A percentile compares a stretch with the other conserved stretches of the same genome.
These are phyloP conservation scores for Philopotamus ludificatus DNA, from an alignment of 1,140 invertebrate species.

Conservation along the genomic window DNA sequence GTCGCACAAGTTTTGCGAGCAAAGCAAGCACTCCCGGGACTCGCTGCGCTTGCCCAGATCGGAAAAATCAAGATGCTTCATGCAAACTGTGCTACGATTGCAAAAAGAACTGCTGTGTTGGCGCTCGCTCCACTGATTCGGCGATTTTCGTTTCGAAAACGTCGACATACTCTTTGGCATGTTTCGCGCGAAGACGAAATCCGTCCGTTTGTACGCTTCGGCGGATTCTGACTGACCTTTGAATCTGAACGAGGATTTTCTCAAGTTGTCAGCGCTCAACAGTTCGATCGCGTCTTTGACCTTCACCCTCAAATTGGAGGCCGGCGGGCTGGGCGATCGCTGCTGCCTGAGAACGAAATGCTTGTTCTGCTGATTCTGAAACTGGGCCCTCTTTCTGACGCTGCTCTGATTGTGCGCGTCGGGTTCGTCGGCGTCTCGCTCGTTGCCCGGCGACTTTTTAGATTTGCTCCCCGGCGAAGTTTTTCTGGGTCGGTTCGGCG, in stretches of 20 bases:
- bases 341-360: constrained; percentile 35
- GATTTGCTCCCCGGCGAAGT: constrained; percentile 39
- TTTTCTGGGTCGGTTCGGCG: constrained; percentile 29
- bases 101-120: constrained; percentile 26
- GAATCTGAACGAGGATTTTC: constrained; percentile 33
- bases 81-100: constrained; percentile 3
- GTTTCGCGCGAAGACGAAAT: constrained; percentile 13
- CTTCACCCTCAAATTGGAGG: constrained; percentile 29
- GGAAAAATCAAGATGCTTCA: constrained; percentile 7
- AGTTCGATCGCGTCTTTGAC: constrained; percentile 36
- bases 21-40: constrained; percentile 34
- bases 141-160: constrained; percentile 12
- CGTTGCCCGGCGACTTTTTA: constrained; percentile 30
- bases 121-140: constrained; percentile 10
- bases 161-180: constrained; percentile 35
- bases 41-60: constrained; percentile 16
- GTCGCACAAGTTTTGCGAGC: not conserved
- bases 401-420: constrained; percentile 39
- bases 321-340: constrained; percentile 29
- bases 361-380: constrained; percentile 38
- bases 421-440: constrained; percentile 25
- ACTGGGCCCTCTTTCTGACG: constrained; percentile 34
- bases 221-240: constrained; percentile 37
- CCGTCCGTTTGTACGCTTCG: not conserved
- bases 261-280: constrained; percentile 37